These are phyloP conservation scores for Catocala fraxini DNA, from an alignment of 2,888 invertebrate genomes.

Conservation along the genomic window DNA sequence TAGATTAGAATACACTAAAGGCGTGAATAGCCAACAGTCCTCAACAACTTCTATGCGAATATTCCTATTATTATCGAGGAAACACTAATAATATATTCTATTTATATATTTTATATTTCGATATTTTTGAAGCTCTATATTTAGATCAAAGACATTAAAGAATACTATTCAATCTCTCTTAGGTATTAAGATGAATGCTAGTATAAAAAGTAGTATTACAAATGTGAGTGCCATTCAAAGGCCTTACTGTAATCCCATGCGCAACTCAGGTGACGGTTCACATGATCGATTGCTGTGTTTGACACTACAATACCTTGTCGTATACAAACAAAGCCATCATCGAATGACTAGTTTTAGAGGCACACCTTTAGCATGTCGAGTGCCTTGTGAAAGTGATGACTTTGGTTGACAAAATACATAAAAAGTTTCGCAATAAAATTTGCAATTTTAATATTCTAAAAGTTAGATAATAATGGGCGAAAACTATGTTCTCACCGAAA, in stretches of 20 bases:
- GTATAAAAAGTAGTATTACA: too few relatives aligned
- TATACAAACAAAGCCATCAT: background rate
- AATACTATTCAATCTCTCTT: too few relatives aligned
- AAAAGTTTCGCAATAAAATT: background rate
- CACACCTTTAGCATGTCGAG: slow-evolving; percentile 1
- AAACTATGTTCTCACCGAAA: background rate
- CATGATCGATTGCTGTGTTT: slow-evolving; percentile 1
- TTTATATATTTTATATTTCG: too few relatives aligned
- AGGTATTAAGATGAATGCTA: too few relatives aligned
- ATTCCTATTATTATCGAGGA: too few relatives aligned
- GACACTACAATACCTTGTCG: slow-evolving; percentile 9
- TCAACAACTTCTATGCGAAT: too few relatives aligned
- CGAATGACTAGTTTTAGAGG: background rate
- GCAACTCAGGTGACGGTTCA: background rate
- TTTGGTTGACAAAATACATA: background rate
- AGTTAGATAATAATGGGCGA: slow-evolving; percentile 3
- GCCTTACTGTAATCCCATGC: background rate
- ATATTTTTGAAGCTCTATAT: too few relatives aligned
- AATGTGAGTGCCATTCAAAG: background rate
- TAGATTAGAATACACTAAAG: too few relatives aligned
- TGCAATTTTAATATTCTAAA: slow-evolving; percentile 6
- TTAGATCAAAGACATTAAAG: too few relatives aligned
- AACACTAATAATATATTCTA: too few relatives aligned
- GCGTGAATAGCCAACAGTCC: too few relatives aligned
- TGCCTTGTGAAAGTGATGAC: background rate